Percentiles rank a stretch among this genome's conserved stretches.
Evolutionary conservation across 2,888 invertebrate species (phyloP).

Genomic region (Apamea epomidion): DNA sequence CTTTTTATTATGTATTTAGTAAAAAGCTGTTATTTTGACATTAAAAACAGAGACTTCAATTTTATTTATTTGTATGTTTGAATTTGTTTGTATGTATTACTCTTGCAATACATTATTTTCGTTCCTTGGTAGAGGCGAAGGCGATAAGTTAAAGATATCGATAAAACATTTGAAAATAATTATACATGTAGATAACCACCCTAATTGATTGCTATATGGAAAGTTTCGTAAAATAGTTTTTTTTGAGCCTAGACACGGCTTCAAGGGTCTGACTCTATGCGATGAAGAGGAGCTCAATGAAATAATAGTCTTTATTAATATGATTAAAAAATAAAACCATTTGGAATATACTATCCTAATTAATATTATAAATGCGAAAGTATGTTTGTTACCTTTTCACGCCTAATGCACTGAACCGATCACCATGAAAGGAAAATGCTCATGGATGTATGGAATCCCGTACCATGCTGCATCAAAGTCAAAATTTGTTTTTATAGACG

Average conservation of each 20-base stretch:
- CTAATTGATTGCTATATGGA: background rate
- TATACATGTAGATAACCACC: background rate
- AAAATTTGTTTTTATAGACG: no score
- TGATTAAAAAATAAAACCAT: background rate
- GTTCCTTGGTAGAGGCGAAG: background rate
- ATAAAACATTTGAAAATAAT: conserved; percentile 16
- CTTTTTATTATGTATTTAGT: no score
- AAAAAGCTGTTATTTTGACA: background rate
- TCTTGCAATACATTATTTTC: background rate
- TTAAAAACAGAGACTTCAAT: background rate
- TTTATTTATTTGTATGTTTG: no score
- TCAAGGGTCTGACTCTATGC: background rate
- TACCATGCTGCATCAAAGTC: no score
- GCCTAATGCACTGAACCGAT: no score
- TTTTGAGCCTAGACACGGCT: no score
- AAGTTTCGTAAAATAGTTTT: background rate
- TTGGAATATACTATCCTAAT: background rate
- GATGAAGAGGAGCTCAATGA: background rate
- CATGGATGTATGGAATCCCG: no score
- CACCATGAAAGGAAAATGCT: no score
- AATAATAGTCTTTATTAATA: background rate
- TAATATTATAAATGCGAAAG: no score
- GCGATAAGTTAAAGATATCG: conserved; percentile 26
- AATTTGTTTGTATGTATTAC: background rate
- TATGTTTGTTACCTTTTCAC: no score